Evolutionary conservation across 2,888 invertebrate species (phyloP).

Genomic region (Macrosoma leucophasiata): DNA sequence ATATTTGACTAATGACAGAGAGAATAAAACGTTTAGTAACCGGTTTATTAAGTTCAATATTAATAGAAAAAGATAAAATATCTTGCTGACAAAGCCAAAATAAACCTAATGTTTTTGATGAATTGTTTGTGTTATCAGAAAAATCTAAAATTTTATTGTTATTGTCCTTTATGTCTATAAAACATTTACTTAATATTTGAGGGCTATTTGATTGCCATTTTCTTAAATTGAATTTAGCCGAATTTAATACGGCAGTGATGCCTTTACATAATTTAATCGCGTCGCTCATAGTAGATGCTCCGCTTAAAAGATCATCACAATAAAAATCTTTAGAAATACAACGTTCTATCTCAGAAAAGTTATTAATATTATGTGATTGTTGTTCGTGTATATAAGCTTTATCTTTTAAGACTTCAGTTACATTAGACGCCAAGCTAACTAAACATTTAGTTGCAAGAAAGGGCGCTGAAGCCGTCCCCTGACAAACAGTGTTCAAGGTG

Average conservation of each 20-base stretch:
- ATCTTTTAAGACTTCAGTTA: conserved; percentile 9
- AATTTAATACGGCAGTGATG: conserved; percentile 13
- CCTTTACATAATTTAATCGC: conserved; percentile 15
- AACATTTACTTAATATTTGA: conserved; percentile 6
- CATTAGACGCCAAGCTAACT: conserved; percentile 13
- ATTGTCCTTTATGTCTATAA: no score
- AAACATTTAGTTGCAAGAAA: conserved; percentile 25
- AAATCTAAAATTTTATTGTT: no score
- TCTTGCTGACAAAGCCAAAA: no score
- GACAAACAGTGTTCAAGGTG: conserved; percentile 22
- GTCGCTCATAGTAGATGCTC: conserved; percentile 8
- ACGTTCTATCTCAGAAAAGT: conserved; percentile 7
- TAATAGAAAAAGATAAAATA: no score
- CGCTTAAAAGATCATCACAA: conserved; percentile 24
- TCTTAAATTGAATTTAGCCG: conserved; percentile 21
- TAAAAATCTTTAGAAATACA: conserved; percentile 18
- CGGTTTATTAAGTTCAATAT: no score
- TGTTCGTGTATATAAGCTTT: no score
- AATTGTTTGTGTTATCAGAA: no score
- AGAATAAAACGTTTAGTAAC: no score
- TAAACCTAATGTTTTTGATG: no score
- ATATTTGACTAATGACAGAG: conserved; percentile 19
- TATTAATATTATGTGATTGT: no score
- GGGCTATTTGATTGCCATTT: conserved; percentile 26
- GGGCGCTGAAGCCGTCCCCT: conserved; percentile 24